Evolutionary conservation across 2,888 invertebrate genomes (phyloP).

Genomic region (Notodonta ziczac): DNA sequence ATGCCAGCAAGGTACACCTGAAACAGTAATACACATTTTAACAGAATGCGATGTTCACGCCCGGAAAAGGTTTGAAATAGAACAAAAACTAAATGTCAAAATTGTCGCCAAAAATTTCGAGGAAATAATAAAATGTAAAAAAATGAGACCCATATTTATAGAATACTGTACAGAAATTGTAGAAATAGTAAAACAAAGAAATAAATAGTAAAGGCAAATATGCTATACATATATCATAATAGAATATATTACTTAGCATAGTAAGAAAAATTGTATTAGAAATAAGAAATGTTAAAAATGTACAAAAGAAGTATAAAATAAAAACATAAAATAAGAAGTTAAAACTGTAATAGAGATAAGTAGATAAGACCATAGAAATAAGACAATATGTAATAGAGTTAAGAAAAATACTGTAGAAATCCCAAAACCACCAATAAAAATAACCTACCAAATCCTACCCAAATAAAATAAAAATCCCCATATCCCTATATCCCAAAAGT

Average conservation of each 20-base stretch:
- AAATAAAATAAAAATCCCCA: too few relatives aligned
- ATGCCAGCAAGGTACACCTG: constrained; percentile 14
- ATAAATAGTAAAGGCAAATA: too few relatives aligned
- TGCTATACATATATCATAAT: too few relatives aligned
- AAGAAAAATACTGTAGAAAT: too few relatives aligned
- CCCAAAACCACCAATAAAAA: too few relatives aligned
- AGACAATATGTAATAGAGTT: background rate
- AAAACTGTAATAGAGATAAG: too few relatives aligned
- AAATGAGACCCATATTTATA: background rate
- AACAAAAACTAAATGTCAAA: background rate
- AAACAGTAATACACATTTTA: constrained; percentile 8
- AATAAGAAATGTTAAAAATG: background rate
- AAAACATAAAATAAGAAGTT: too few relatives aligned
- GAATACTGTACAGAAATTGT: too few relatives aligned
- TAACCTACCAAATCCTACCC: too few relatives aligned
- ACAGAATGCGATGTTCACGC: constrained; percentile 11
- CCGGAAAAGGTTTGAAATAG: background rate
- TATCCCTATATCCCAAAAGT: too few relatives aligned
- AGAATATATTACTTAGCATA: background rate
- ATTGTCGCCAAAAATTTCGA: background rate
- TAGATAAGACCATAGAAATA: background rate
- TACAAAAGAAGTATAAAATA: background rate
- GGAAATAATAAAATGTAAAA: background rate
- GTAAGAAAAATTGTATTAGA: background rate
- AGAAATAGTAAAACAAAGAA: too few relatives aligned